phyloP scores from a whole-genome alignment of 2,888 invertebrate species.

The Strigamia transsilvanica region DNA sequence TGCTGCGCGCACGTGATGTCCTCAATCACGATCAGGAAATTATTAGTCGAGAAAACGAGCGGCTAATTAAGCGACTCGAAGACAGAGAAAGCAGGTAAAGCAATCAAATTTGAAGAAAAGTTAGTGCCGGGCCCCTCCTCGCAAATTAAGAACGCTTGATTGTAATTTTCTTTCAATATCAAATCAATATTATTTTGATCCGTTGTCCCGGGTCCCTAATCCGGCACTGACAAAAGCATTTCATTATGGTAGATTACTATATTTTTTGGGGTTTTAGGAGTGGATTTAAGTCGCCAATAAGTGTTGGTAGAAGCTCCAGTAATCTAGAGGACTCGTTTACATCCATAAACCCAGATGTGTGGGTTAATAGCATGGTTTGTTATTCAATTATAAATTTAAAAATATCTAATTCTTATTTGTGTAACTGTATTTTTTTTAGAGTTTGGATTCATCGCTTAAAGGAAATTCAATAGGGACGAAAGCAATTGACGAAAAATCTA shows the following conservation, averaged over 20 bases:
- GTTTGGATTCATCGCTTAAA: not conserved
- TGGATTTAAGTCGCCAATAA: not conserved
- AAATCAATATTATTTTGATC: too few species aligned
- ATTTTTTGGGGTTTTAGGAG: not conserved
- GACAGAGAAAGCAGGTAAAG: constrained; percentile 15
- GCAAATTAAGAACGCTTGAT: too few species aligned
- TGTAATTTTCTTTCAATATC: too few species aligned
- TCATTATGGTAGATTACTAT: not conserved
- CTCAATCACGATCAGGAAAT: constrained; percentile 87
- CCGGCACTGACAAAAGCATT: too few species aligned
- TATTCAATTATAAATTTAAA: too few species aligned
- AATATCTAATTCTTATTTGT: not conserved
- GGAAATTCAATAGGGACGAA: not conserved
- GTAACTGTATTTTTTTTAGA: not conserved
- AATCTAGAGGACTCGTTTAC: not conserved
- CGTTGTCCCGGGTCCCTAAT: too few species aligned
- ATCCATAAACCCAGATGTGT: not conserved
- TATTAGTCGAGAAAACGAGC: constrained; percentile 89
- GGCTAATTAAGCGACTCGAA: constrained; percentile 84
- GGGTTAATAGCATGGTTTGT: constrained; percentile 24
- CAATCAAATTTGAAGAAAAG: not conserved
- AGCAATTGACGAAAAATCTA: not conserved
- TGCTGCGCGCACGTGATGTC: constrained; percentile 79
- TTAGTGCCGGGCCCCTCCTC: too few species aligned
- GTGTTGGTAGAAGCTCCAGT: not conserved